These are phyloP conservation scores for Apodemia mormo DNA, from an alignment of 2,888 invertebrate species.

Conservation along the genomic window DNA sequence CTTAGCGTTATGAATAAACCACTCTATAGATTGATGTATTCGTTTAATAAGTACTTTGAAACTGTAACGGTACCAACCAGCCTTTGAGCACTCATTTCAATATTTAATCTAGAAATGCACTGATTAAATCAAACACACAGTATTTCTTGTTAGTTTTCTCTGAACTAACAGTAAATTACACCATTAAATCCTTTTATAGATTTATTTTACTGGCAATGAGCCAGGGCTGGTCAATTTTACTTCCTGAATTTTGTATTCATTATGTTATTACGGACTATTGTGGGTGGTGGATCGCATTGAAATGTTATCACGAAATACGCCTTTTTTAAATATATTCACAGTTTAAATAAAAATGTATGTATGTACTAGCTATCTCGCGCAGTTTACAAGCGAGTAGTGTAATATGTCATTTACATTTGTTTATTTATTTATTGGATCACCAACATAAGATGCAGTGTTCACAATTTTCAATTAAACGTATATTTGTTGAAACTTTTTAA, in stretches of 20 bases:
- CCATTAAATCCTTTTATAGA: slow-evolving; percentile 48
- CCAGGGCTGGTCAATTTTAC: slow-evolving; percentile 42
- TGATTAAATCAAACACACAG: slow-evolving; percentile 24
- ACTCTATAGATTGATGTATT: not conserved
- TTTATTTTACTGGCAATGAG: slow-evolving; percentile 36
- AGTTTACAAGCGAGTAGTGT: too few relatives aligned
- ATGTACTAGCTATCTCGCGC: too few relatives aligned
- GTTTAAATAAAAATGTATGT: too few relatives aligned
- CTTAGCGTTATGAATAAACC: not conserved
- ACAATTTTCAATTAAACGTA: too few relatives aligned
- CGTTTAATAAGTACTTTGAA: not conserved
- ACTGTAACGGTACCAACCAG: not conserved
- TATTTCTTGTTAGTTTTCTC: slow-evolving; percentile 28
- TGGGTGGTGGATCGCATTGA: slow-evolving; percentile 21
- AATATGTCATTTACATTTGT: too few relatives aligned
- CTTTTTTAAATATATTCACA: too few relatives aligned
- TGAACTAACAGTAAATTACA: slow-evolving; percentile 41
- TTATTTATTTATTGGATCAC: too few relatives aligned
- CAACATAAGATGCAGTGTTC: too few relatives aligned
- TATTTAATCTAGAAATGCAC: slow-evolving; percentile 13
- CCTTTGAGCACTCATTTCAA: slow-evolving; percentile 18
- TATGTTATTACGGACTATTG: slow-evolving; percentile 8
- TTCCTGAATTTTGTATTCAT: slow-evolving; percentile 29
- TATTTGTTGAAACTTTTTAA: too few relatives aligned
- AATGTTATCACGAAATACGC: not conserved